Evolutionary conservation across 2,888 invertebrate genomes (phyloP).

Genomic region (Tenthredo distinguenda): DNA sequence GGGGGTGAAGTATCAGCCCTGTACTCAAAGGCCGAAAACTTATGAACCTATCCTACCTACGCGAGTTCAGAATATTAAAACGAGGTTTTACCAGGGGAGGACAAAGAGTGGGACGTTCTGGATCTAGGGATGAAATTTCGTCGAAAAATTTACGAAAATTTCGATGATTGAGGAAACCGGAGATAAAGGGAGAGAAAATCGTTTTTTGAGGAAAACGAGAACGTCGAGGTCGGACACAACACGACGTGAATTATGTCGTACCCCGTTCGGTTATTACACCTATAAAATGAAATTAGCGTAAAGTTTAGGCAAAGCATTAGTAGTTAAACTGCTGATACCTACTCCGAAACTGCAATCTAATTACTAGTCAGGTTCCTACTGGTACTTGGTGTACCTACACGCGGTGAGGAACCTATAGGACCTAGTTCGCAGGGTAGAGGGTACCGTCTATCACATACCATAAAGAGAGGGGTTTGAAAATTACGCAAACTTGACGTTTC

Average conservation of each 20-base stretch:
- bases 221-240: too few species aligned
- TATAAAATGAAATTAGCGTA: slow-evolving; percentile 31
- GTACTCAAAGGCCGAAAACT: neutral
- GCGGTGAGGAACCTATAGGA: neutral
- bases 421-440: too few species aligned
- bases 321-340: slow-evolving; percentile 45
- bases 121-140: too few species aligned
- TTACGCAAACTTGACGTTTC: neutral
- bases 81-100: neutral
- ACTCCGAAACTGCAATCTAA: slow-evolving; percentile 40
- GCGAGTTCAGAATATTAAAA: slow-evolving; percentile 2
- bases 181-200: too few species aligned
- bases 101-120: too few species aligned
- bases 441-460: too few species aligned
- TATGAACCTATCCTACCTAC: neutral
- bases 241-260: too few species aligned
- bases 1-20: neutral
- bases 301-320: slow-evolving; percentile 42
- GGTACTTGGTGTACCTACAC: neutral
- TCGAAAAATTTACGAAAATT: too few species aligned
- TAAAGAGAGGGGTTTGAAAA: neutral
- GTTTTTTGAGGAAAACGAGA: too few species aligned
- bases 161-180: too few species aligned
- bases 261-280: neutral
- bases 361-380: neutral